These are phyloP conservation scores for Lasius platythorax DNA, from an alignment of 2,888 invertebrate genomes.

Conservation along the genomic window DNA sequence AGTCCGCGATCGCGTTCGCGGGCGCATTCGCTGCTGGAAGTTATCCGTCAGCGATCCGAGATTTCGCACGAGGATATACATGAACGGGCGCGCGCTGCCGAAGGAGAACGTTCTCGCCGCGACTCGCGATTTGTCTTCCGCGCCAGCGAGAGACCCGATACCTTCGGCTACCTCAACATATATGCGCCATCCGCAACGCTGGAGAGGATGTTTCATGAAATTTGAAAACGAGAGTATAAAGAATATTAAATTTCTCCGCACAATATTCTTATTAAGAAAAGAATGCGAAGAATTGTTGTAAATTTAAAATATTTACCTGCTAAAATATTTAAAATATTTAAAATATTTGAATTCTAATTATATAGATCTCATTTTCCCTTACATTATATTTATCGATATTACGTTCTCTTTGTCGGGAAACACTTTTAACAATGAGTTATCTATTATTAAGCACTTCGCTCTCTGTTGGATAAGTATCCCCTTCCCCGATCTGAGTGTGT, in stretches of 20 bases:
- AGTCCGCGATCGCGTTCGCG: slow-evolving; percentile 34
- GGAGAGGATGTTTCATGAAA: background rate
- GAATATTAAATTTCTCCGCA: background rate
- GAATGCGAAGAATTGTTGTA: background rate
- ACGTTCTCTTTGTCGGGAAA: background rate
- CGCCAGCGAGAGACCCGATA: slow-evolving; percentile 72
- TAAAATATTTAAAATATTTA: too few relatives aligned
- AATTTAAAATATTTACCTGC: background rate
- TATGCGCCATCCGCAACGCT: background rate
- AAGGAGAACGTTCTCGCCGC: slow-evolving; percentile 72
- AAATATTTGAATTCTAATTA: background rate
- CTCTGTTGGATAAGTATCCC: background rate
- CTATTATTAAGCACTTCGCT: background rate
- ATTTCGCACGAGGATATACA: slow-evolving; percentile 69
- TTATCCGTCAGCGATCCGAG: slow-evolving; percentile 73
- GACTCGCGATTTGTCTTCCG: slow-evolving; percentile 72
- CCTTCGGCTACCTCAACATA: slow-evolving; percentile 12
- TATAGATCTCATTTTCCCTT: background rate
- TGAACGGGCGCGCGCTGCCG: slow-evolving; percentile 68
- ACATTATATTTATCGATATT: background rate
- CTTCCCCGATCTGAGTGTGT: background rate
- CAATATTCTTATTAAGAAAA: background rate
- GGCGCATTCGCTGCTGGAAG: slow-evolving; percentile 55
- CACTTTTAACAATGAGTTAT: background rate
- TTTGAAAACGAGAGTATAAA: background rate